Evolutionary conservation across 2,113 vertebrate species (phyloP), one percentile per base, ranked within the genome.

Genomic region (Pteronura brasiliensis): DNA sequence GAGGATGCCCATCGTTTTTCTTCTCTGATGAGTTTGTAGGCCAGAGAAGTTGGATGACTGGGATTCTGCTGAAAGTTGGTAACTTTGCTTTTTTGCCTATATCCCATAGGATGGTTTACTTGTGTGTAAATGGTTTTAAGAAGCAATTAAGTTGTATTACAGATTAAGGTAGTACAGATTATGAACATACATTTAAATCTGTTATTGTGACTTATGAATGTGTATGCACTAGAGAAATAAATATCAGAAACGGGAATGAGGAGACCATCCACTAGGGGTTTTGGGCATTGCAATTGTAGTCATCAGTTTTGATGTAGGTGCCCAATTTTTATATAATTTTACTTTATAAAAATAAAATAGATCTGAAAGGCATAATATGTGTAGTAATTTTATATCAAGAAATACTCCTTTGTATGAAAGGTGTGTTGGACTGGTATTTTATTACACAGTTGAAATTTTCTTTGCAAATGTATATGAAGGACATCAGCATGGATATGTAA

Each of bases 81-180:
- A 52, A 23, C 14, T 90, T 92, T 67, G 69, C 25, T 63, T 83
- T 89, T 47, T 39, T 9, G 17, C 23, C 47, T 65, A 1, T n/a
- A 49, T 49, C 3, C 57, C 25, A 17, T 76, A 83, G n/a, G 55
- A 49, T 74, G 63, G 23, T 87, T 93, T 90, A 69, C 52, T 18
- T 69, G 14, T 57, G 15, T 55, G n/a, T 88, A 74, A 96, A 31
- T 65, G 25, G 12, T 47, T 97, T 88, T 97, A 89, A 85, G 55
- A 92, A 86, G 57, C 69, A 92, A 82, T 23, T 57, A 77, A 55
- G 25, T 93, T 95, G 20, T 12, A 3, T 79, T 84, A 36, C n/a
- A 52, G 47, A 52, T 74, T 86, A 55, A 81, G 25, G 52, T 85
- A 67, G 63, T 76, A 61, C 39, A 25, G 55, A 47, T 93, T 90